Percentiles rank a stretch among this genome's conserved stretches.
Conservation (phyloP, 2,797 vertebrate species). For the Poeciliopsis gracilis region DNA sequence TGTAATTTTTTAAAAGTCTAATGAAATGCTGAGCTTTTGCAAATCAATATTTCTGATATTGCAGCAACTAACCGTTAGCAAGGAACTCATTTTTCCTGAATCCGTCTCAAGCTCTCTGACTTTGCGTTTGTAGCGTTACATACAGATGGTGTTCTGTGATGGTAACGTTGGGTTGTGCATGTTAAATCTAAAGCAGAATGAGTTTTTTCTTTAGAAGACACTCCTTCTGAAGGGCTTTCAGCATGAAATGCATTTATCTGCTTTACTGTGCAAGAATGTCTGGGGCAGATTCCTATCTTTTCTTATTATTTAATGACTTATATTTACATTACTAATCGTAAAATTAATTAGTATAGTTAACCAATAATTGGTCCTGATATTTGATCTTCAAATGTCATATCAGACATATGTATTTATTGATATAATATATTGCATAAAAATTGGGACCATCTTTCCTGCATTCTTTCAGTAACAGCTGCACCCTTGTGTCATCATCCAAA, state of each 20-base stretch:
- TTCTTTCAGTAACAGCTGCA: neutral
- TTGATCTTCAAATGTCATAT: neutral
- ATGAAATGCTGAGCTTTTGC: neutral
- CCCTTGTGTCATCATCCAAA: conserved; percentile 10
- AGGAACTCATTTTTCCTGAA: neutral
- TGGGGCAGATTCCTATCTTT: neutral
- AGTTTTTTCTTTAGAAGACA: no score
- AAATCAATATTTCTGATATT: neutral
- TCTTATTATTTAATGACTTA: neutral
- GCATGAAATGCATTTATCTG: neutral
- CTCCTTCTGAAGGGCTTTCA: neutral
- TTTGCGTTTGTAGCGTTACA: neutral
- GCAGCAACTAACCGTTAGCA: neutral
- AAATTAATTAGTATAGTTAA: neutral
- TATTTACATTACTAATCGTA: neutral
- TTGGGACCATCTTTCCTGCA: neutral
- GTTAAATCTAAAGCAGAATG: neutral
- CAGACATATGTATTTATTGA: neutral
- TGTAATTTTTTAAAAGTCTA: neutral
- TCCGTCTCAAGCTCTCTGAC: neutral
- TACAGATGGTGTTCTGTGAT: neutral
- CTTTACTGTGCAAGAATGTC: neutral
- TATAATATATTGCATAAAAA: neutral
- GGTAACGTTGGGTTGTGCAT: neutral
- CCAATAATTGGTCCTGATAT: neutral